Percentiles rank a stretch among this genome's conserved stretches.
Conservation (phyloP, 2,113 vertebrate species). For the Natator depressus region DNA sequence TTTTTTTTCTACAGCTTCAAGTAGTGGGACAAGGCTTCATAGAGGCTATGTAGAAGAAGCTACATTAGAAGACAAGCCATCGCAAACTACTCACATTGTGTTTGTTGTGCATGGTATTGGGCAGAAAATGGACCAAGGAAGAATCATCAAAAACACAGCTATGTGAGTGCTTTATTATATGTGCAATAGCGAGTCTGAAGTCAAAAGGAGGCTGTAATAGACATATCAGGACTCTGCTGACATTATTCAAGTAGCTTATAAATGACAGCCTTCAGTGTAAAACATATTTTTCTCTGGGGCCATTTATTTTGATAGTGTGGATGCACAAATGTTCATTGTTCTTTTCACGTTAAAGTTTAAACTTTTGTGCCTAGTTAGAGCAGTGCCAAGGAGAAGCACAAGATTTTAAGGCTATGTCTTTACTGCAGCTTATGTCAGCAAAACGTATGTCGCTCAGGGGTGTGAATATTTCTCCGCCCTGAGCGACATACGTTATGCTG, state of each 20-base stretch:
- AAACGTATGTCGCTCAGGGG: too few relatives aligned
- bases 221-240: background rate
- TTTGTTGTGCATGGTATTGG: conserved; percentile 99
- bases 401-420: background rate
- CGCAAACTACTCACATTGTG: conserved; percentile 94
- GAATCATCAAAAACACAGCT: conserved; percentile 98
- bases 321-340: background rate
- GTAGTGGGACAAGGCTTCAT: conserved; percentile 96
- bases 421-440: too few relatives aligned
- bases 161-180: conserved; percentile 85
- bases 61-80: conserved; percentile 93
- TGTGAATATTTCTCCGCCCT: too few relatives aligned
- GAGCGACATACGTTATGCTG: too few relatives aligned
- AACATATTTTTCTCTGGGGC: background rate
- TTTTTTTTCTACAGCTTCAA: conserved; percentile 87
- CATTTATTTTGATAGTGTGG: background rate
- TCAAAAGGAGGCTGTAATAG: background rate
- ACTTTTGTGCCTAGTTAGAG: background rate
- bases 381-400: background rate
- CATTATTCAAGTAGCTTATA: background rate
- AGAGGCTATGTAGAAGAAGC: conserved; percentile 97
- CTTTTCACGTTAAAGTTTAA: accelerated
- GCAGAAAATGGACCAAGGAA: conserved; percentile 99
- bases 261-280: background rate
- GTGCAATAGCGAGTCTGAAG: background rate